These are phyloP conservation scores for Meandrina meandrites DNA, from an alignment of 92 coral and sea anemone genomes.

Conservation along the genomic window DNA sequence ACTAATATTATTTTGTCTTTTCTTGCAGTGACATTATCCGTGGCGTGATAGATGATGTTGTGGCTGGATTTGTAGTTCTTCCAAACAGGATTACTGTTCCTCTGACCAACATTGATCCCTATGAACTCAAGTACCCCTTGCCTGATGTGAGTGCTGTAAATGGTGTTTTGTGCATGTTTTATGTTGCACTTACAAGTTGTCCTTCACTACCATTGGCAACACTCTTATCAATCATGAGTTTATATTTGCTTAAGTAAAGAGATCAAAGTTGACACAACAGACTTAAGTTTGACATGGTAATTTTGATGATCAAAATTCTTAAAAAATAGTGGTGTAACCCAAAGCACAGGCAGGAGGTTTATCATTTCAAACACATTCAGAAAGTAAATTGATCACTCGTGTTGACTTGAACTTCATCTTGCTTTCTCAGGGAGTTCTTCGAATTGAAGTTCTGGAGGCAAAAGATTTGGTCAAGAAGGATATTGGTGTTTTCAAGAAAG, in stretches of 20 bases:
- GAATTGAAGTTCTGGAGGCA: constrained; percentile 88
- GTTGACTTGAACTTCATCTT: background rate
- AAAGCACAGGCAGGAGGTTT: no score
- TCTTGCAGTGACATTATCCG: constrained; percentile 81
- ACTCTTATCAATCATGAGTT: no score
- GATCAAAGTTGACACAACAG: no score
- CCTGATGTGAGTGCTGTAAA: constrained; percentile 95
- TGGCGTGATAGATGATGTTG: constrained; percentile 94
- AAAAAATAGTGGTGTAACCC: no score
- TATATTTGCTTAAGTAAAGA: no score
- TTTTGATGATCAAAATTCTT: no score
- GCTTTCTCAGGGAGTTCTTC: constrained; percentile 81
- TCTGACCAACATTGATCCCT: constrained; percentile 84
- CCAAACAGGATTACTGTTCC: constrained; percentile 97
- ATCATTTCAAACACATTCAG: no score
- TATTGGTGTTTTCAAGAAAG: constrained; percentile 91
- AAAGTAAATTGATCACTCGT: no score
- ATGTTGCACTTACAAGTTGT: background rate
- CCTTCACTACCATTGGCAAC: no score
- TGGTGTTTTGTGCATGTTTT: background rate
- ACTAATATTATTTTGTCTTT: background rate
- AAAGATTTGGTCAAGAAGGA: constrained; percentile 91
- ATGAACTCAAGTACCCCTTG: constrained; percentile 90
- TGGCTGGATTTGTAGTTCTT: constrained; percentile 94
- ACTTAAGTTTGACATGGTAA: no score